Base-by-base conservation (phyloP, 2,797 vertebrate species). In the Manis javanica region DNA sequence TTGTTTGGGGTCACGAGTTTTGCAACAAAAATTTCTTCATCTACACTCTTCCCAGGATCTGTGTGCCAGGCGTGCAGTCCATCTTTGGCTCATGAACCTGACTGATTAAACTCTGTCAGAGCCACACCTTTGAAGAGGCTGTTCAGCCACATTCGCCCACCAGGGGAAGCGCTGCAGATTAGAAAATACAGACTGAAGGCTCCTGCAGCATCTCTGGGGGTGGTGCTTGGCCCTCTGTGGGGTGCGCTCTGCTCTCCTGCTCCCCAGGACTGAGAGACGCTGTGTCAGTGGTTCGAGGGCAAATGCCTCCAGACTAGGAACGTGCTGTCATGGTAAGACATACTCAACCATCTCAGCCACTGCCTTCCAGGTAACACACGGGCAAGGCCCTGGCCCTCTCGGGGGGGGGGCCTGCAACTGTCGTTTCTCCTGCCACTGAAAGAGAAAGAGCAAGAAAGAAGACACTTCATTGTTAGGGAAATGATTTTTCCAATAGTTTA, bases 401-500 rank as follows among this genome's bases (percentile, higher is more conserved):
- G 26, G 72, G 53, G n/a, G 72, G 53, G n/a, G 37, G 16, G 9
- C 39, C 24, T 55, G 19, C 49, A 42, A 68, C 24, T 59, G 68
- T 63, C n/a, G 29, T 7, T 64, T 87, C 34, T 72, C 16, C 57
- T 87, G 42, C 66, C 78, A 46, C 11, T 34, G 24, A 39, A 63
- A 55, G 29, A 68, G 29, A 81, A 42, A 68, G 39, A 49, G 34
- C 23, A 5, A 68, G 24, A 95, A 64, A 82, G 34, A 42, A 75
- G 64, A 68, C 10, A 12, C 4, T 46, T 72, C 49, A 66, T 37
- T 72, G 29, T 91, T 75, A 68, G 69, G 77, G 51, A 85, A 68
- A 26, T 55, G 61, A 55, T 74, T 88, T 77, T 66, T 63, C 81
- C 95, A 66, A 3, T 95, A 84, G 75, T 91, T 92, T 71, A 94